phyloP scores from a whole-genome alignment of 2,797 vertebrate species.

The Remorina albescens region DNA sequence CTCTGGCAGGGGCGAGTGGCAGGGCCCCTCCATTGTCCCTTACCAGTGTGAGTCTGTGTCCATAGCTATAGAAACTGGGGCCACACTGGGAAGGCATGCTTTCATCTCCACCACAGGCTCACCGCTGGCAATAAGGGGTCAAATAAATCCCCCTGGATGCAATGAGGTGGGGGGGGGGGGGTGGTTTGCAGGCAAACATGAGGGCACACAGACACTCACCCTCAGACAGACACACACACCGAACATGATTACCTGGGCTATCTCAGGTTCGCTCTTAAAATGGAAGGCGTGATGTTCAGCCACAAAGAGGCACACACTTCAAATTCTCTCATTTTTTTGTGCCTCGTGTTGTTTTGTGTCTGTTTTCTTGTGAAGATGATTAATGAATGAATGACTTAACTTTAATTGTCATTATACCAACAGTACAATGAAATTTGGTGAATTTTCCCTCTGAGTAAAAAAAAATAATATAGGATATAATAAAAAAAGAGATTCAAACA shows the following conservation, averaged over 20 bases:
- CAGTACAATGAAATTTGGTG: too few relatives aligned
- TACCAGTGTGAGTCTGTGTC: conserved; percentile 88
- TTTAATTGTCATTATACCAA: too few relatives aligned
- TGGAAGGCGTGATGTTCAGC: background rate
- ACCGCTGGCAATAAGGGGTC: conserved; percentile 86
- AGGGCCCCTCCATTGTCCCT: conserved; percentile 86
- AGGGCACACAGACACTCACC: conserved; percentile 28
- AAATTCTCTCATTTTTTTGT: background rate
- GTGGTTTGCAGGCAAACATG: conserved; percentile 42
- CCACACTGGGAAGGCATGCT: conserved; percentile 89
- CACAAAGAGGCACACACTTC: background rate
- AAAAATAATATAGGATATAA: too few relatives aligned
- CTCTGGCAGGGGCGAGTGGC: conserved; percentile 80
- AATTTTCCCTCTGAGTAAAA: too few relatives aligned
- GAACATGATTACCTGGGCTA: conserved; percentile 57
- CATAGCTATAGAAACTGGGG: conserved; percentile 92
- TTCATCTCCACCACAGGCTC: conserved; percentile 90
- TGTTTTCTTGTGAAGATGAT: background rate
- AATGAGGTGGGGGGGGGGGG: conserved; percentile 26
- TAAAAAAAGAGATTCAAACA: too few relatives aligned
- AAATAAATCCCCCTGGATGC: conserved; percentile 82
- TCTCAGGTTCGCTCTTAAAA: conserved; percentile 15
- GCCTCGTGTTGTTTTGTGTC: background rate
- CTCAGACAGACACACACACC: conserved; percentile 31
- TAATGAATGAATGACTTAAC: too few relatives aligned